Evolutionary conservation across 2,797 vertebrate genomes (phyloP).

Genomic region (Spinibarbus caldwelli): DNA sequence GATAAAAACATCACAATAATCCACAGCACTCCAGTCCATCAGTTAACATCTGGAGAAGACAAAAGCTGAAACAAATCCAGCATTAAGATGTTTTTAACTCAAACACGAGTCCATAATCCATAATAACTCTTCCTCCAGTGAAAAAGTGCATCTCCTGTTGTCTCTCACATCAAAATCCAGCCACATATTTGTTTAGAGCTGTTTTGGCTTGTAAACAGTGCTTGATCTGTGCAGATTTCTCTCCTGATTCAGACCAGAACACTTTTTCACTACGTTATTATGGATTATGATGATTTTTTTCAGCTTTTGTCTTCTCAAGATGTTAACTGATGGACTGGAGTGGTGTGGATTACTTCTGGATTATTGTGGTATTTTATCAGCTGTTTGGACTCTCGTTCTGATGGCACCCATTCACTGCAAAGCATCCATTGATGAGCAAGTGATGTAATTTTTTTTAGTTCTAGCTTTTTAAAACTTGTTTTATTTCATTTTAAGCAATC

Average conservation of each 20-base stretch:
- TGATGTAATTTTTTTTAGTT: neutral
- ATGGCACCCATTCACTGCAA: neutral
- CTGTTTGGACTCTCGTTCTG: neutral
- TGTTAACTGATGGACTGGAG: neutral
- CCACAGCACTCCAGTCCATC: too few species aligned
- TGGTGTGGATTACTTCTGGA: neutral
- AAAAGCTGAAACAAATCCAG: too few species aligned
- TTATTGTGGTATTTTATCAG: neutral
- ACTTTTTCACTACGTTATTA: too few species aligned
- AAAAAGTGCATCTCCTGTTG: too few species aligned
- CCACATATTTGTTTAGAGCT: too few species aligned
- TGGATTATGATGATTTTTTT: too few species aligned
- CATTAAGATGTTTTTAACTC: neutral
- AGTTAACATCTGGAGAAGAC: neutral
- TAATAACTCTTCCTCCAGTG: neutral
- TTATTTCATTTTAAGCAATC: neutral
- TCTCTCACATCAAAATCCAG: too few species aligned
- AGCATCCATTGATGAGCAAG: neutral
- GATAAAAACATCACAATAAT: neutral
- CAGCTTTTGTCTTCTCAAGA: neutral
- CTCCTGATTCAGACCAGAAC: too few species aligned
- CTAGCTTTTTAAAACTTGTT: neutral
- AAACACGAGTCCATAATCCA: neutral
- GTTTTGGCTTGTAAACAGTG: too few species aligned
- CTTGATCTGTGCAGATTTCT: too few species aligned